phyloP scores from a whole-genome alignment of 2,113 vertebrate genomes.

The Hippoglossus stenolepis region DNA sequence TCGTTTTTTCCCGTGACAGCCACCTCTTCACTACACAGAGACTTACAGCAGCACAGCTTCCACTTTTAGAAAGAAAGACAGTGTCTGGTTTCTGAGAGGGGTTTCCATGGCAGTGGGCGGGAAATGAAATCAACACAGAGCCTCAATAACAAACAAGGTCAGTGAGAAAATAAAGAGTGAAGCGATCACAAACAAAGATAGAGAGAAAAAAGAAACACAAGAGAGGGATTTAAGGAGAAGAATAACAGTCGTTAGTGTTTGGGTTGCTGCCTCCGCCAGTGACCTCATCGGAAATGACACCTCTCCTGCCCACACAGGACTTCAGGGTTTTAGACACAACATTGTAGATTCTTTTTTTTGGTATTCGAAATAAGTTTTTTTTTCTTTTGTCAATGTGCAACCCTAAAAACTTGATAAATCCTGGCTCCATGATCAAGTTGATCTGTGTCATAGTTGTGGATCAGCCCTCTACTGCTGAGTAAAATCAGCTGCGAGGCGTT shows the following conservation, averaged over 20 bases:
- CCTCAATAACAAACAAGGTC: constrained; percentile 65
- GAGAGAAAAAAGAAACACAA: constrained; percentile 48
- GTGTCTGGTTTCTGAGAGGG: constrained; percentile 58
- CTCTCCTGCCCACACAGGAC: constrained; percentile 23
- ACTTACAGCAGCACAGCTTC: constrained; percentile 26
- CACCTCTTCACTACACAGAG: constrained; percentile 51
- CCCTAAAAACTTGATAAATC: no score
- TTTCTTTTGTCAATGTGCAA: no score
- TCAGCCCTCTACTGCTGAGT: not conserved
- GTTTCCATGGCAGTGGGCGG: constrained; percentile 59
- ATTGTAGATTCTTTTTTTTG: not conserved
- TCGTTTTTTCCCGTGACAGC: constrained; percentile 11
- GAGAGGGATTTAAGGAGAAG: constrained; percentile 43
- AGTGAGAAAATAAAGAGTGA: constrained; percentile 64
- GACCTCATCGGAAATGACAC: constrained; percentile 72
- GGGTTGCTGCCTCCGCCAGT: constrained; percentile 35
- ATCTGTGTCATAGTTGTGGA: not conserved
- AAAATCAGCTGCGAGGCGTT: constrained; percentile 43
- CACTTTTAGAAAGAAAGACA: constrained; percentile 35
- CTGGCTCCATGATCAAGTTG: no score
- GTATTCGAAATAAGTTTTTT: no score
- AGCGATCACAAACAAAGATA: constrained; percentile 62
- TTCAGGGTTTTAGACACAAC: constrained; percentile 32
- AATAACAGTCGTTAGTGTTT: constrained; percentile 66
- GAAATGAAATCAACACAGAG: constrained; percentile 68